Conservation (phyloP, 1,140 invertebrate species). For the Antheraea pernyi region DNA sequence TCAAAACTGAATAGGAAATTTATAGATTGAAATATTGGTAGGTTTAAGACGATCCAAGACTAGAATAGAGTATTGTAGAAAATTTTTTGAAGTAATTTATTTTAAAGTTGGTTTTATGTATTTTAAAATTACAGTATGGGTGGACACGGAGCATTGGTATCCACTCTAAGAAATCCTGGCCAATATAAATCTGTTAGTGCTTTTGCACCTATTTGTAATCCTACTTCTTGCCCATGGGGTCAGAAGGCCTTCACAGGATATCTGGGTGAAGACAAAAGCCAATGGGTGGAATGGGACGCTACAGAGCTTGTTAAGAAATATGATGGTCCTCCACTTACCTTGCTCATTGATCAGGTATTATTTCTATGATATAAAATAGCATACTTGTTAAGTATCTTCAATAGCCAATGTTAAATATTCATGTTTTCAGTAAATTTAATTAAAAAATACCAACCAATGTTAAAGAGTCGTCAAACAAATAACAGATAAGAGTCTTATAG, state of each 20-base stretch:
- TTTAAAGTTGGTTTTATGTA: no score
- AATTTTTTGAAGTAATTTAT: no score
- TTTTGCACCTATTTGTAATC: slow-evolving; percentile 98
- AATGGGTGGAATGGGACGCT: slow-evolving; percentile 95
- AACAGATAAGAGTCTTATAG: no score
- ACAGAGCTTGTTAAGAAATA: slow-evolving; percentile 91
- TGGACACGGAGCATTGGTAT: slow-evolving; percentile 97
- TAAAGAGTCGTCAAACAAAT: no score
- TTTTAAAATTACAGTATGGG: slow-evolving; percentile 89
- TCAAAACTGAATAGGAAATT: no score
- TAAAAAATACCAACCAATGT: no score
- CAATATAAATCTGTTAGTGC: slow-evolving; percentile 95
- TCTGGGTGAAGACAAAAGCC: slow-evolving; percentile 85
- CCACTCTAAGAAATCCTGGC: slow-evolving; percentile 94
- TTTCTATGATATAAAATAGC: not conserved
- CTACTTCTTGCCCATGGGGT: slow-evolving; percentile 92
- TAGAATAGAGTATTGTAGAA: no score
- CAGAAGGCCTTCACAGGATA: slow-evolving; percentile 93
- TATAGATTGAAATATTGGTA: no score
- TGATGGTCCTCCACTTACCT: slow-evolving; percentile 89
- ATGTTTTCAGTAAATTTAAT: no score
- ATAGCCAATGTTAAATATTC: no score
- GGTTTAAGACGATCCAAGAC: no score
- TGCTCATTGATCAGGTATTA: slow-evolving; percentile 94
- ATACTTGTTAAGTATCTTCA: no score